phyloP scores from a whole-genome alignment of 2,797 vertebrate genomes.

The Aotus griseimembra region DNA sequence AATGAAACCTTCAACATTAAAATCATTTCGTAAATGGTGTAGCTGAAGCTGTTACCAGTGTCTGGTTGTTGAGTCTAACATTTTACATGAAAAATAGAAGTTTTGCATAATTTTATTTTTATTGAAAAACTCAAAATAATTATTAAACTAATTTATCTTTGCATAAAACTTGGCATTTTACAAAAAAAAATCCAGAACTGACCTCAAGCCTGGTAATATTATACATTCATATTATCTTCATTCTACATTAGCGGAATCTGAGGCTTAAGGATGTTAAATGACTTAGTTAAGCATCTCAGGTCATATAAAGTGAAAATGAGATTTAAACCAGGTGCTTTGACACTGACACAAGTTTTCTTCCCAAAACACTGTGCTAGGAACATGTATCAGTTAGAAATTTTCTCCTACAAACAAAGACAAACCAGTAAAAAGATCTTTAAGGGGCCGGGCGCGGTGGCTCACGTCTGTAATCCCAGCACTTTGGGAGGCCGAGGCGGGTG shows the following conservation, averaged over 20 bases:
- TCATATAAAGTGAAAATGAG: background rate
- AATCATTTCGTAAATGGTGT: background rate
- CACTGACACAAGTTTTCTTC: background rate
- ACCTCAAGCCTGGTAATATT: background rate
- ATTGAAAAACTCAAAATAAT: conserved; percentile 9
- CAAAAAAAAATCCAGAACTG: background rate
- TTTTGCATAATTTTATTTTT: background rate
- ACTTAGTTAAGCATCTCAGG: background rate
- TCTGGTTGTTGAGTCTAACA: background rate
- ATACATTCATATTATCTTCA: background rate
- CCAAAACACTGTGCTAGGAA: background rate
- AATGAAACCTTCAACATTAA: background rate
- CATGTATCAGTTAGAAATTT: background rate
- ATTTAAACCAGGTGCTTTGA: background rate
- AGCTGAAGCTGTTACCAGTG: background rate
- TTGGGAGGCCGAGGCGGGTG: too few species aligned
- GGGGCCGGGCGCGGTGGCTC: too few species aligned
- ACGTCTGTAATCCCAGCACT: too few species aligned
- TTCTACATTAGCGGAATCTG: background rate
- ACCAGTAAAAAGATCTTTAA: background rate
- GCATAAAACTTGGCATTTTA: background rate
- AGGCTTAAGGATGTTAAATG: background rate
- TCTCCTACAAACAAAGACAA: background rate
- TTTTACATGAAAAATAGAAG: background rate
- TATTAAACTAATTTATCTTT: background rate